Evolutionary conservation across 2,113 vertebrate genomes (phyloP), one percentile per base, ranked within the genome.

Genomic region (Neoarius graeffei): DNA sequence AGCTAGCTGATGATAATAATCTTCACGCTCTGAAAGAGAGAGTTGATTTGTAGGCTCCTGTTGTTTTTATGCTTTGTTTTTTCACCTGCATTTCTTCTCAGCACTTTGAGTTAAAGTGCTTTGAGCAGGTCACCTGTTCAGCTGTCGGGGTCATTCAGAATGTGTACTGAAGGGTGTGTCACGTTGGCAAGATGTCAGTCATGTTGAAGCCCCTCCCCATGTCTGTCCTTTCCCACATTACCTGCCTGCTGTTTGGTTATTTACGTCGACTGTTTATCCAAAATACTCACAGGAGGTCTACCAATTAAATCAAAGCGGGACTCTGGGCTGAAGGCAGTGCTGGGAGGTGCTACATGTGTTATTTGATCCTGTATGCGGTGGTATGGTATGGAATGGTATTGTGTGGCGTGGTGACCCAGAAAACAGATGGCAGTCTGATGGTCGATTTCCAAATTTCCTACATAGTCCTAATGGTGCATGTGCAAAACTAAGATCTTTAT

Each of bases 201-300:
- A 88, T 85, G 89, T 91, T 83, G 86, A 94, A 92, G 93, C 90
- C 88, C 85, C 14, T 83, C 90, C 81, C 89, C 92, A 91, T 93
- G 93, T 94, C 94, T 94, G 93, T 95, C 92, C 91, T 90, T 57
- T 88, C 91, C 89, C 92, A 91, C 88, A 92, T 96, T 94, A 95
- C 94, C 93, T 82, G 90, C 92, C 92, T 93, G 94, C 93, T 95
- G 94, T 95, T 95, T 94, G 93, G 92, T 93, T 95, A 95, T 95
- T 95, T 95, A 93, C 91, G 91, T 92, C 88, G 91, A 92, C 91
- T 94, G 93, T 95, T 95, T 93, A 94, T 93, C 93, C 93, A 92
- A 93, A 94, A 92, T 92, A 94, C 93, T 92, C 91, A 91, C 90
- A 91, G 91, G 93, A 93, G 90, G 94, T 92, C 90, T 77, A 91